Evolutionary conservation across 2,888 invertebrate genomes (phyloP).

Genomic region (Rhodophaea formosa): DNA sequence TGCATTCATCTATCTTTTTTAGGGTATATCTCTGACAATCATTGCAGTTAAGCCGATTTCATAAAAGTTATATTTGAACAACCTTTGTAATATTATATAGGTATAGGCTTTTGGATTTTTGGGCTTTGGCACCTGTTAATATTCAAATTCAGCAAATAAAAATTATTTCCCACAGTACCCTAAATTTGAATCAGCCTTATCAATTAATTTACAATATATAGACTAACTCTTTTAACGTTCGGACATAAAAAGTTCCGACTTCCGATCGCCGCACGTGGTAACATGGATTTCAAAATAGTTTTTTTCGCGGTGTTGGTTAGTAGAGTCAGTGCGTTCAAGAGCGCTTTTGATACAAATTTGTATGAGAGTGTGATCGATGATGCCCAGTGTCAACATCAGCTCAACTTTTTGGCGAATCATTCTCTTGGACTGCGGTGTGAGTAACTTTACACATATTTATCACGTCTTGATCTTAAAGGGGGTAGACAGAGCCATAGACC

Average conservation of each 20-base stretch:
- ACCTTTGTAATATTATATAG: no score
- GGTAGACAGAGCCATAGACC: no score
- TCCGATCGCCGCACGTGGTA: neutral
- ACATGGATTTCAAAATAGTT: slow-evolving; percentile 5
- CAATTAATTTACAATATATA: neutral
- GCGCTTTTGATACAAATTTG: slow-evolving; percentile 25
- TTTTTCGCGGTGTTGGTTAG: neutral
- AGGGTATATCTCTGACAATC: no score
- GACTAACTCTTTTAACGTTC: neutral
- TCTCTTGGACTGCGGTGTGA: slow-evolving; percentile 28
- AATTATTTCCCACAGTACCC: neutral
- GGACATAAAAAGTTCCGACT: neutral
- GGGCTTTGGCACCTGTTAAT: neutral
- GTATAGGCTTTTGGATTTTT: no score
- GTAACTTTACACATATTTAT: slow-evolving; percentile 19
- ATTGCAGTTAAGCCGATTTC: no score
- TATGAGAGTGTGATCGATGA: slow-evolving; percentile 25
- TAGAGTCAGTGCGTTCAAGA: slow-evolving; percentile 8
- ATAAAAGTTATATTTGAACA: no score
- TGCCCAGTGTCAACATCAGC: slow-evolving; percentile 23
- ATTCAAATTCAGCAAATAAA: neutral
- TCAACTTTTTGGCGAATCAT: slow-evolving; percentile 23
- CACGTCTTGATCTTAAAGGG: neutral
- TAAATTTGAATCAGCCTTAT: neutral
- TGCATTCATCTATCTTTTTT: no score